These are phyloP conservation scores for Aradophagus sp. DNA, from an alignment of 1,140 invertebrate species.

Conservation along the genomic window DNA sequence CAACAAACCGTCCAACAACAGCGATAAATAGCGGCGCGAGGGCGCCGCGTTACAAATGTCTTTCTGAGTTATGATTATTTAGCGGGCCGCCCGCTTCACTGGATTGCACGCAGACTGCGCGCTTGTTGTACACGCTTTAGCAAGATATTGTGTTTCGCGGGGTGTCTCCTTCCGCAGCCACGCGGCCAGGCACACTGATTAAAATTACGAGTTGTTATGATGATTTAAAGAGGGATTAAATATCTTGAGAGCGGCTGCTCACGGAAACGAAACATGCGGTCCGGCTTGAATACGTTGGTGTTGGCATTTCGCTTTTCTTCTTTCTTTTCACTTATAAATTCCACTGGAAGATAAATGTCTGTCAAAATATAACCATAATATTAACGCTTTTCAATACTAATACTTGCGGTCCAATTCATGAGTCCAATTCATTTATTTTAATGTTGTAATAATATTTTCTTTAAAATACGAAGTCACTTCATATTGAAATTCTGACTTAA, in stretches of 20 bases:
- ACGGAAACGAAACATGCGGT: not conserved
- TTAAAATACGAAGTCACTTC: no score
- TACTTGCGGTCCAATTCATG: no score
- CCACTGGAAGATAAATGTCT: no score
- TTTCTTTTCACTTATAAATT: no score
- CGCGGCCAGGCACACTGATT: conserved; percentile 36
- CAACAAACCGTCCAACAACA: conserved; percentile 74
- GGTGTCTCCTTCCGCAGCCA: conserved; percentile 27
- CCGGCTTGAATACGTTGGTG: no score
- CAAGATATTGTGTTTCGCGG: conserved; percentile 49
- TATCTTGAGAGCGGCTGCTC: conserved; percentile 27
- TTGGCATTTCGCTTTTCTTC: no score
- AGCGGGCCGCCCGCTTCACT: conserved; percentile 51
- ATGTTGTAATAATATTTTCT: no score
- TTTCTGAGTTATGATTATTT: conserved; percentile 71
- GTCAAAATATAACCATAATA: no score
- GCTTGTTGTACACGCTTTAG: conserved; percentile 50
- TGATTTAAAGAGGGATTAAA: conserved; percentile 50
- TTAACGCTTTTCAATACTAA: no score
- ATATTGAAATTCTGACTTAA: no score
- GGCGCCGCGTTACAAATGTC: conserved; percentile 70
- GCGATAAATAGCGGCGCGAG: conserved; percentile 71
- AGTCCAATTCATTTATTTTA: no score
- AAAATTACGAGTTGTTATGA: conserved; percentile 47
- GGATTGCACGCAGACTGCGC: conserved; percentile 42